A percentile compares a stretch with the other conserved stretches of the same genome.
Conservation (phyloP, 2,888 invertebrate species). For the Eubasilissa splendida region DNA sequence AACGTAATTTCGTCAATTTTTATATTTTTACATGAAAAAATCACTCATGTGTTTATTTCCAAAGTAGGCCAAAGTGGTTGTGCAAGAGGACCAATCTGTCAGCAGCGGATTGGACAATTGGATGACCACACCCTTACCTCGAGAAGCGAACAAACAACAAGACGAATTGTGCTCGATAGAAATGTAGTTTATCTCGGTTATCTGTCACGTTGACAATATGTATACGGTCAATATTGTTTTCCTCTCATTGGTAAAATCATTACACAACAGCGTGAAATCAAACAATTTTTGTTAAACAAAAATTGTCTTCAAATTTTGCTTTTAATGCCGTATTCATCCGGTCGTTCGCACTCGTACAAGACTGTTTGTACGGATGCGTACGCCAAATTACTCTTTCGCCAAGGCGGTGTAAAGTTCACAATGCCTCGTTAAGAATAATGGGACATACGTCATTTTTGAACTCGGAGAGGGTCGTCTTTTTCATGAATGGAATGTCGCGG, state of each 20-base stretch:
- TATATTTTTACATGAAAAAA: no score
- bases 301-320: conserved; percentile 5
- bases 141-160: no score
- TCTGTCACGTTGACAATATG: not conserved
- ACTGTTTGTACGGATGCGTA: not conserved
- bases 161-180: no score
- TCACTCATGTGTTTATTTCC: no score
- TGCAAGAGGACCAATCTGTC: not conserved
- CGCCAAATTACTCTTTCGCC: not conserved
- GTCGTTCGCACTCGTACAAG: not conserved
- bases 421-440: not conserved
- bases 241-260: not conserved
- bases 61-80: not conserved
- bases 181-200: no score
- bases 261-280: not conserved
- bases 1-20: no score
- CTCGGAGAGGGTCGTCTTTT: conserved; percentile 33
- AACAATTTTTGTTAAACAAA: not conserved
- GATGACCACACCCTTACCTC: no score
- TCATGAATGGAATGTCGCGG: conserved; percentile 54
- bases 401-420: not conserved
- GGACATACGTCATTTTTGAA: conserved; percentile 20
- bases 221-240: not conserved
- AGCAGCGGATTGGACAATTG: no score
- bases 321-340: not conserved